Base-by-base conservation (phyloP, 2,888 invertebrate genomes). In the Limnephilus auricula region DNA sequence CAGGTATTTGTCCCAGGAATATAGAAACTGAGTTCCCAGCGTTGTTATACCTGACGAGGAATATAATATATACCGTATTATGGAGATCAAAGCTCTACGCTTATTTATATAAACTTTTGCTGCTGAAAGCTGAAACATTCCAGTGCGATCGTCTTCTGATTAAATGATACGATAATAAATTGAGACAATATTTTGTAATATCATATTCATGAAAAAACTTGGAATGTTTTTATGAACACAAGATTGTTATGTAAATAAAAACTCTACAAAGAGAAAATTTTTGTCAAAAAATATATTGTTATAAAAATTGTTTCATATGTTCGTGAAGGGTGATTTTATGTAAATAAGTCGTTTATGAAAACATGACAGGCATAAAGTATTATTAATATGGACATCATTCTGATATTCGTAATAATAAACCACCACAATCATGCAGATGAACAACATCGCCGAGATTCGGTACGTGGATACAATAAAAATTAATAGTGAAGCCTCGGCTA, bases 391-490 rank as follows among this genome's bases (percentile, higher is more conserved):
- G 6, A 65, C 65, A 25, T 65, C 65, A 65, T 82, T 82, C 10
- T 34, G 34, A 82, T 34, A 82, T 82, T 82, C 34, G 82, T 2
- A 82, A 65, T 65, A 65, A 65, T 25, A 65, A 65, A 65, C 25
- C 65, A 65, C 9, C n/a, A 65, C 25, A 25, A 65, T 65, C 65
- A 65, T 65, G 65, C 65, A 65, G 65, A 65, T 65, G 65, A 65
- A 65, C 65, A 65, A 65, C 65, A 86, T 65, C 15, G 50, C 65
- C n/a, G 50, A 50, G 40, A n/a, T 86, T 45, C 30, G 30, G 86
- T 86, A 45, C 40, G 45, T 86, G 86, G 50, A 86, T 45, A 18
- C 34, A 82, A 82, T 82, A 25, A 82, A 82, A 82, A 82, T 25
- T 82, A 34, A 84, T 6, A 37, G 18, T 45, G 85, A 85, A 50